These are phyloP conservation scores for Pinna nobilis DNA, from an alignment of 1,140 invertebrate species.

Conservation along the genomic window DNA sequence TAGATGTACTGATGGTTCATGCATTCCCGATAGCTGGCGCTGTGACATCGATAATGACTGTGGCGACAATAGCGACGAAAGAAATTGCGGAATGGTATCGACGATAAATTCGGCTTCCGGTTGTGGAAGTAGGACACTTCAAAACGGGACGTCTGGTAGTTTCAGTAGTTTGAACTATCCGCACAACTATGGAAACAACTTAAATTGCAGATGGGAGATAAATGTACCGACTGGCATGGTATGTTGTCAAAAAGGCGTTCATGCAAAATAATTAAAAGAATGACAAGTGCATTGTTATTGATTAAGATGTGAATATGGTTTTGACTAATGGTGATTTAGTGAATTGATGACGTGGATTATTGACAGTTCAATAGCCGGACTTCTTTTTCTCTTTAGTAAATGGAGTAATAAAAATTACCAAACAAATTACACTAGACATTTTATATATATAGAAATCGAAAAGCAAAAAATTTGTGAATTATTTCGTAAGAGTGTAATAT, in stretches of 20 bases:
- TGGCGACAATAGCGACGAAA: slow-evolving; percentile 73
- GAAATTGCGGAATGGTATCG: slow-evolving; percentile 17
- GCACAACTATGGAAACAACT: slow-evolving; percentile 3
- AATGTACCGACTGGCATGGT: slow-evolving; percentile 29
- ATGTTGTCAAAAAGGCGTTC: background rate
- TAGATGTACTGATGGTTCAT: slow-evolving; percentile 21
- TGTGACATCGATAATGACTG: slow-evolving; percentile 63
- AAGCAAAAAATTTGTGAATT: too few species aligned
- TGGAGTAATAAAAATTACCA: too few species aligned
- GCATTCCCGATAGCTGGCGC: slow-evolving; percentile 40
- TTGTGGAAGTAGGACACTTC: slow-evolving; percentile 14
- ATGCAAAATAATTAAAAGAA: too few species aligned
- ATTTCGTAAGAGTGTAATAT: too few species aligned
- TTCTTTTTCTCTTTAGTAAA: too few species aligned
- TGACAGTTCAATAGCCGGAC: too few species aligned
- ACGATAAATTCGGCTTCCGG: slow-evolving; percentile 3
- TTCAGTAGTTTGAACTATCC: slow-evolving; percentile 25
- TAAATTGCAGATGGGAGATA: slow-evolving; percentile 29
- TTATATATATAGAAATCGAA: too few species aligned
- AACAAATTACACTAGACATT: too few species aligned
- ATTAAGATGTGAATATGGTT: too few species aligned
- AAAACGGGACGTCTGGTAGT: slow-evolving; percentile 24
- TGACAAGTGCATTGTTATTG: too few species aligned
- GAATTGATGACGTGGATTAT: too few species aligned
- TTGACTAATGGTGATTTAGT: too few species aligned